Evolutionary conservation across 2,888 invertebrate species (phyloP), one percentile per base, ranked within the genome.

Genomic region (Merodon equestris): DNA sequence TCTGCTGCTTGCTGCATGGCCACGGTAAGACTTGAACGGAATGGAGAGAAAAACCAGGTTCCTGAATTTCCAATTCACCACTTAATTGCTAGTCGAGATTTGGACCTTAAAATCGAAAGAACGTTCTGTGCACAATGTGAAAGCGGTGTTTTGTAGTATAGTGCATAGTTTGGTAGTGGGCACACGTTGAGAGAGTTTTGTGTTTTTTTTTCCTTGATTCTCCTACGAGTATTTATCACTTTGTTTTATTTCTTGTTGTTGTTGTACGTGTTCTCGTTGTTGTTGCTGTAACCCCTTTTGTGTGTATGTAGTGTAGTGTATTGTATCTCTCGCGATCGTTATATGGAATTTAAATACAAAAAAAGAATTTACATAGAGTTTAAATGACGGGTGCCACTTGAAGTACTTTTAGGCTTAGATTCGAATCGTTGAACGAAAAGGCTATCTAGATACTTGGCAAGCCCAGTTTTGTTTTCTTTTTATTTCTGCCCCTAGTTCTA

Each of bases 31-130:
- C 27, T 7, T 7, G 61, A 68, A n/a, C 40, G n/a, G 12, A n/a
- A 70, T 40, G 68, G 74, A 79, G 73, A 74, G 79, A 79, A 79
- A 79, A 79, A 74, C 79, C 79, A 79, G 74, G 74, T 79, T 79
- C 74, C 79, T 79, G 79, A 79, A 70, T 79, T 79, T 74, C 74
- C 68, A 79, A 74, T 79, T 79, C 79, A 79, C 79, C 79, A 74
- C 79, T 74, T 79, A 74, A 79, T 79, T 79, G 79, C 74, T 79
- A 79, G 79, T 79, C 79, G 79, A 79, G 79, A 79, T 79, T 79
- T 79, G 79, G 79, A 79, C 73, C 79, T 79, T 79, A 74, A 73
- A 79, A 79, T 64, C 79, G 79, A 70, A 74, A 74, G 79, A 79
- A 79, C 79, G 79, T 79, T 79, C 56, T 72, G 44, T 34, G 63